These are phyloP conservation scores for Lithophane leautieri DNA, from an alignment of 2,888 invertebrate species.

Conservation along the genomic window DNA sequence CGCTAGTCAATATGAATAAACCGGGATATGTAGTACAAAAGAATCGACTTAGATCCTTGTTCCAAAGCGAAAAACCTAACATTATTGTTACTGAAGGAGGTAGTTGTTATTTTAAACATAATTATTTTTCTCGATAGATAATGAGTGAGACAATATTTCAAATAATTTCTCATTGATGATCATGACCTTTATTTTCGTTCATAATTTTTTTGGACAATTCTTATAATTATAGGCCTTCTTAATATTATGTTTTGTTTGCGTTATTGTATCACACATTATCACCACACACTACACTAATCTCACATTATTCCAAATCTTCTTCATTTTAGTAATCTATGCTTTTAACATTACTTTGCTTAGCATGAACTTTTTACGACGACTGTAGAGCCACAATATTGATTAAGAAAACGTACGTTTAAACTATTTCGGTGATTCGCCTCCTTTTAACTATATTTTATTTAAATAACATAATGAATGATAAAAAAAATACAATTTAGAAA, in stretches of 20 bases:
- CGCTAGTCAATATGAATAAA: constrained; percentile 83
- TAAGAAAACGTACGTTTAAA: background rate
- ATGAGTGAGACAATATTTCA: constrained; percentile 60
- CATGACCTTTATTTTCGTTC: too few relatives aligned
- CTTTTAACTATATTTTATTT: too few relatives aligned
- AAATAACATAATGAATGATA: too few relatives aligned
- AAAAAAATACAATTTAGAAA: too few relatives aligned
- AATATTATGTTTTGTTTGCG: constrained; percentile 28
- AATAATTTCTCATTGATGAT: background rate
- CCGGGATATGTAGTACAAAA: constrained; percentile 82
- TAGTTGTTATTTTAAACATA: constrained; percentile 72
- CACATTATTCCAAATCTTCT: constrained; percentile 48
- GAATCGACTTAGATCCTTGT: constrained; percentile 84
- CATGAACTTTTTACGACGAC: constrained; percentile 42
- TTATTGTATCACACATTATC: constrained; percentile 65
- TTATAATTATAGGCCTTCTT: constrained; percentile 4
- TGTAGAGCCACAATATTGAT: background rate
- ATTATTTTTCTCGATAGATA: constrained; percentile 15
- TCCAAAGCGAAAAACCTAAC: constrained; percentile 87
- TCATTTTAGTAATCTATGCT: constrained; percentile 43
- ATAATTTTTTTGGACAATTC: background rate
- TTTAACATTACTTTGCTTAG: constrained; percentile 58
- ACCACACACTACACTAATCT: constrained; percentile 56
- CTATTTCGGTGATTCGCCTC: constrained; percentile 9
- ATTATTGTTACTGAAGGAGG: constrained; percentile 90